A percentile compares a stretch with the other conserved stretches of the same genome.
Evolutionary conservation across 2,888 invertebrate species (phyloP).

Genomic region (Elysia crispata): DNA sequence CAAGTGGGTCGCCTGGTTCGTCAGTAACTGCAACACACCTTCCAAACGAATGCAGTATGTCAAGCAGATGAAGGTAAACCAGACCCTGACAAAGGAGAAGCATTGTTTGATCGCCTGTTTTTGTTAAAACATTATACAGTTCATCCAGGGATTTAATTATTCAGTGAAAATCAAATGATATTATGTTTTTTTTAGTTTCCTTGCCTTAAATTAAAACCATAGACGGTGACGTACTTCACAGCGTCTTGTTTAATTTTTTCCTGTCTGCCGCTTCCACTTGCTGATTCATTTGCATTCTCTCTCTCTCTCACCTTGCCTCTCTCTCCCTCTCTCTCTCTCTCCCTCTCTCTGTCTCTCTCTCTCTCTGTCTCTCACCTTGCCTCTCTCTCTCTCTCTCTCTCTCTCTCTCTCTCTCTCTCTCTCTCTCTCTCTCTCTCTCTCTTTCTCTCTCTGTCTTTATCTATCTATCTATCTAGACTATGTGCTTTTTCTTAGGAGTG

Average conservation of each 20-base stretch:
- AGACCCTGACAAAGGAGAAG: too few species aligned
- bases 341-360: neutral
- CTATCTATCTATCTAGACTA: constrained; percentile 6
- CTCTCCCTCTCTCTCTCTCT: constrained; percentile 25
- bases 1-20: constrained; percentile 18
- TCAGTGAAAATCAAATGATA: too few species aligned
- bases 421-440: constrained; percentile 25
- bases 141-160: too few species aligned
- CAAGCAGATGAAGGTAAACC: neutral
- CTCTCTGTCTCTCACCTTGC: too few species aligned
- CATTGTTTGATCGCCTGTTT: too few species aligned
- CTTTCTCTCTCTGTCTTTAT: neutral
- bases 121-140: too few species aligned
- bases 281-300: neutral
- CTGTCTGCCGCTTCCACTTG: neutral
- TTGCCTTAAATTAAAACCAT: too few species aligned
- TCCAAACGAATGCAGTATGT: constrained; percentile 13
- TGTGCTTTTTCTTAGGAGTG: neutral
- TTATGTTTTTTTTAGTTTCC: too few species aligned
- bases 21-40: constrained; percentile 6
- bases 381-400: too few species aligned
- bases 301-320: constrained; percentile 22
- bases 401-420: constrained; percentile 18
- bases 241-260: too few species aligned
- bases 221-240: too few species aligned